A percentile compares a stretch with the other conserved stretches of the same genome.
Evolutionary conservation across 1,140 invertebrate genomes (phyloP).

Genomic region (Drosophila mayri): DNA sequence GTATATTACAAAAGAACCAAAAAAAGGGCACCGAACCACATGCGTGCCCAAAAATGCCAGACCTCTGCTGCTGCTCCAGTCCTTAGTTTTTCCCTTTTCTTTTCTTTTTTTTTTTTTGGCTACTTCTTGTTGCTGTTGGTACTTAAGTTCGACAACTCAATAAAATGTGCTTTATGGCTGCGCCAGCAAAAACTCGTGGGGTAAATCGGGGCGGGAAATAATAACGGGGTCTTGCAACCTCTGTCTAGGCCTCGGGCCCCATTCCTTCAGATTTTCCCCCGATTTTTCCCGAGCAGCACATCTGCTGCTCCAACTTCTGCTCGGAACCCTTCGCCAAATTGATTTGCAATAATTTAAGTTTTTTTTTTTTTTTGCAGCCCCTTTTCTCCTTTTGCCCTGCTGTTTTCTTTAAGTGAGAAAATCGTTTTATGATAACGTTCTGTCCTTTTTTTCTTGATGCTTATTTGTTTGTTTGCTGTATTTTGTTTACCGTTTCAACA

Average conservation of each 20-base stretch:
- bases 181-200: conserved; percentile 28
- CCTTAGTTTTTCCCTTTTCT: conserved; percentile 26
- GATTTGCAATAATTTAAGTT: conserved; percentile 84
- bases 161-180: conserved; percentile 84
- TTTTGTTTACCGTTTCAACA: conserved; percentile 21
- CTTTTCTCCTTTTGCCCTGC: conserved; percentile 6
- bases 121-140: conserved; percentile 59
- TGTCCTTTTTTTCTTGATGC: conserved; percentile 17
- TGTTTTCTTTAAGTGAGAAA: conserved; percentile 70
- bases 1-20: background rate
- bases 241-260: conserved; percentile 40
- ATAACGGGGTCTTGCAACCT: conserved; percentile 48
- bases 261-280: background rate
- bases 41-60: conserved; percentile 38
- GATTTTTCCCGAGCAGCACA: conserved; percentile 23
- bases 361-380: conserved; percentile 15
- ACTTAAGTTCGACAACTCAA: conserved; percentile 84
- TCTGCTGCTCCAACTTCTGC: conserved; percentile 38
- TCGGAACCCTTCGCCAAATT: conserved; percentile 58
- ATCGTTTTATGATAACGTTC: conserved; percentile 80
- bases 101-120: conserved; percentile 14
- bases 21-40: conserved; percentile 28
- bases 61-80: conserved; percentile 29
- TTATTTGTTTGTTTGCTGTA: conserved; percentile 17
- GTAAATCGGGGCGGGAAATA: conserved; percentile 33